Evolutionary conservation across 2,113 vertebrate species (phyloP), one percentile per base, ranked within the genome.

Genomic region (Eurystomus gularis): DNA sequence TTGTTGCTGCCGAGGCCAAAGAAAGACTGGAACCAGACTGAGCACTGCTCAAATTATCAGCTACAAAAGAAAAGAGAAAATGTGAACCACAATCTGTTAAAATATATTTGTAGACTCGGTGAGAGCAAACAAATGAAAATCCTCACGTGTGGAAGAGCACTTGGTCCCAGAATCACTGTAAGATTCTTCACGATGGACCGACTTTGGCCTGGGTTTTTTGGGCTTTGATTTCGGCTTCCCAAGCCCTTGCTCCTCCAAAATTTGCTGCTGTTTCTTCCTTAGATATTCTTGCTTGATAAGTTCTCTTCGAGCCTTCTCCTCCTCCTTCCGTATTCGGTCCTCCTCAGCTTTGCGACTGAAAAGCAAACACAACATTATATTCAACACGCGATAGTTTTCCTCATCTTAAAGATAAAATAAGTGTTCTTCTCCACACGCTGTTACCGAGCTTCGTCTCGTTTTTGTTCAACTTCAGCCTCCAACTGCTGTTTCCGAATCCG

Each of bases 241-340:
- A 28, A 98, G 97, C 3, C 99, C 99, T 76, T 99, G 99, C 83
- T 99, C 99, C 77, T 99, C 99, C 7, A 99, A 86, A 18, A 99
- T 98, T 88, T 99, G 99, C 93, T 99, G 99, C 97, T 99, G 99
- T 94, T 99, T 99, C 91, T 98, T 97, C 57, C 99, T 97, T 62
- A 99, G 96, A 93, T 99, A 99, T 6, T 99, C 99, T 93, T 99
- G 99, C 88, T 99, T 99, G 70, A 99, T 99, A 49, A 99, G 98
- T 60, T 99, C 99, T 39, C 99, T 97, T 31, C 99, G 98, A 0
- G 98, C 98, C 93, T 99, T 99, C 97, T 99, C 99, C 46, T 99
- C 99, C 8, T 99, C 99, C 76, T 99, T 99, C 52, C 99, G 98
- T 93, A 99, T 78, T 15, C 99, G 98, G 3, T 99, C 99, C 70